These are phyloP conservation scores for Huso huso DNA, from an alignment of 2,797 vertebrate species.

Conservation along the genomic window DNA sequence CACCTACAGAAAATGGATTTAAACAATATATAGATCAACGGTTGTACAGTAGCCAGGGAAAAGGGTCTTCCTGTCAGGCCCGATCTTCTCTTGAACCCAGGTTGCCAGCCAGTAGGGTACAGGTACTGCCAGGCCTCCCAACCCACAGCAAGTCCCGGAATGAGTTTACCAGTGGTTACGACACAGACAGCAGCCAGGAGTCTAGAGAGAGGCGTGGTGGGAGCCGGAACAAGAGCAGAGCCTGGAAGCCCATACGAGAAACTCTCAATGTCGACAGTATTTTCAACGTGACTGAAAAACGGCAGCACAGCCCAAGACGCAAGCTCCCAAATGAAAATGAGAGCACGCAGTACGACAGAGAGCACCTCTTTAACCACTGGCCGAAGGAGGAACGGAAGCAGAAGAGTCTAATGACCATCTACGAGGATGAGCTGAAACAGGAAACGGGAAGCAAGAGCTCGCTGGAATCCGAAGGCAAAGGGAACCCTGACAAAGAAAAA, in stretches of 20 bases:
- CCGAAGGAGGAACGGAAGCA: constrained; percentile 65
- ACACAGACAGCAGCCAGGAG: constrained; percentile 85
- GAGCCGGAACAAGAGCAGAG: constrained; percentile 52
- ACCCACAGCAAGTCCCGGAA: constrained; percentile 34
- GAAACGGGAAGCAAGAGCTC: constrained; percentile 76
- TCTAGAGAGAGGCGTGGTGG: constrained; percentile 58
- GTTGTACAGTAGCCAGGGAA: constrained; percentile 77
- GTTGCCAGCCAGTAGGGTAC: constrained; percentile 33
- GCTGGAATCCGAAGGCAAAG: constrained; percentile 67
- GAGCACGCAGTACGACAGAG: constrained; percentile 32
- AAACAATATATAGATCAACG: constrained; percentile 56
- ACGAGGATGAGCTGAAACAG: constrained; percentile 82
- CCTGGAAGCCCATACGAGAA: constrained; percentile 85
- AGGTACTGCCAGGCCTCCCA: constrained; percentile 40
- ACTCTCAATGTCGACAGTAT: constrained; percentile 91
- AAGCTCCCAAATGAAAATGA: constrained; percentile 46
- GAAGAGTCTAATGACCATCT: constrained; percentile 87
- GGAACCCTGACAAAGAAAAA: constrained; percentile 57
- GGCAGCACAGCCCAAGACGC: constrained; percentile 63
- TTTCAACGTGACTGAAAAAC: constrained; percentile 60
- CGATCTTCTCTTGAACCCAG: constrained; percentile 33
- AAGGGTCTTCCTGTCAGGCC: constrained; percentile 52
- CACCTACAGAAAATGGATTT: constrained; percentile 63
- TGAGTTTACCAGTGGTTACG: constrained; percentile 62
- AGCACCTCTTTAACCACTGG: constrained; percentile 38